Evolutionary conservation across 2,888 invertebrate genomes (phyloP).

Genomic region (Dryobota labecula): DNA sequence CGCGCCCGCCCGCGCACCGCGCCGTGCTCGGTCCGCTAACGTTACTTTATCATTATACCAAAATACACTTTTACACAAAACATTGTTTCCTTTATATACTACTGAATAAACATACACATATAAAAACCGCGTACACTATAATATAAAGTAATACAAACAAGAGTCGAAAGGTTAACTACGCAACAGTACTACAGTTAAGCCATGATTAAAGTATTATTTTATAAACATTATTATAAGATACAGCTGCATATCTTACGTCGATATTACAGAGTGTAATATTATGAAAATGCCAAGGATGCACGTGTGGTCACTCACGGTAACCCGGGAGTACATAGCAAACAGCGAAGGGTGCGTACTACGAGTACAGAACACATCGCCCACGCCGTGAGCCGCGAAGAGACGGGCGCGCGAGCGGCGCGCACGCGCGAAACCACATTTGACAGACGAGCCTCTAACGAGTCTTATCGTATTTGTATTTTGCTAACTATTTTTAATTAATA

Average conservation of each 20-base stretch:
- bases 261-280: slow-evolving; percentile 85
- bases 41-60: slow-evolving; percentile 83
- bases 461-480: slow-evolving; percentile 90
- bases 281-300: slow-evolving; percentile 81
- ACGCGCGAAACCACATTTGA: slow-evolving; percentile 79
- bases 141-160: slow-evolving; percentile 90
- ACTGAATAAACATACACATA: slow-evolving; percentile 91
- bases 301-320: slow-evolving; percentile 73
- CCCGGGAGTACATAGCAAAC: slow-evolving; percentile 51
- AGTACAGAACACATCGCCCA: slow-evolving; percentile 10
- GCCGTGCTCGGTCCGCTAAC: slow-evolving; percentile 69
- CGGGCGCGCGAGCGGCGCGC: slow-evolving; percentile 66
- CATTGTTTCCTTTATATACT: slow-evolving; percentile 86
- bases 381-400: slow-evolving; percentile 60
- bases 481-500: slow-evolving; percentile 91
- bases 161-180: slow-evolving; percentile 89
- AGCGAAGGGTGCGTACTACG: slow-evolving; percentile 28
- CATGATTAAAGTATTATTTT: slow-evolving; percentile 88
- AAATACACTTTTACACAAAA: slow-evolving; percentile 90
- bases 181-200: slow-evolving; percentile 90
- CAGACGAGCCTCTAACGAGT: slow-evolving; percentile 89
- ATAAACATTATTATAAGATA: slow-evolving; percentile 88
- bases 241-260: slow-evolving; percentile 84
- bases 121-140: slow-evolving; percentile 90
- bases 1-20: slow-evolving; percentile 67